Conservation (phyloP, 1,140 invertebrate genomes). For the Manduca sexta region DNA sequence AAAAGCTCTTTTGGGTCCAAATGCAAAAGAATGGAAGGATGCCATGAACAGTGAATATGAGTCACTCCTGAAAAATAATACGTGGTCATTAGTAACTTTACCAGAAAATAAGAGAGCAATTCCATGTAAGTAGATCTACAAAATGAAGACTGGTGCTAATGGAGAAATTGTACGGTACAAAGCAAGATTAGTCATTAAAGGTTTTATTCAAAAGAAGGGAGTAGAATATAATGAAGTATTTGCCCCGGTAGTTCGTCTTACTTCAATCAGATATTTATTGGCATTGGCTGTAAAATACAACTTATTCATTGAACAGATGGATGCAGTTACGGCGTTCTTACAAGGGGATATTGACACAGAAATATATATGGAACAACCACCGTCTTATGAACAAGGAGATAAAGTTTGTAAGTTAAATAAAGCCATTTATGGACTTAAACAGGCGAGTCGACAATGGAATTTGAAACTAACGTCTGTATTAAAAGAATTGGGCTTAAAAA, state of each 20-base stretch:
- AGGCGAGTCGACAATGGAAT: constrained; percentile 35
- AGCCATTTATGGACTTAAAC: constrained; percentile 50
- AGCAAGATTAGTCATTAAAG: constrained; percentile 14
- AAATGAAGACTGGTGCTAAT: constrained; percentile 16
- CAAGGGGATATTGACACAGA: constrained; percentile 37
- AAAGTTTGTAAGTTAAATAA: constrained; percentile 38
- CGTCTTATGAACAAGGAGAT: constrained; percentile 33
- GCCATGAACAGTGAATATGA: constrained; percentile 20
- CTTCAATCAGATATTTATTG: constrained; percentile 12
- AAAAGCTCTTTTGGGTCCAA: constrained; percentile 17
- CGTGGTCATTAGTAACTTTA: constrained; percentile 17
- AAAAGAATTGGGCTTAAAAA: constrained; percentile 12
- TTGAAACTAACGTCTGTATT: constrained; percentile 9
- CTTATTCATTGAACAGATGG: constrained; percentile 20
- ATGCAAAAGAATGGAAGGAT: constrained; percentile 17
- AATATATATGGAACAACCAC: constrained; percentile 45
- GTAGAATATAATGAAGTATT: constrained; percentile 14
- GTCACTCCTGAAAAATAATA: constrained; percentile 21
- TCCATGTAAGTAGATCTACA: too few species aligned
- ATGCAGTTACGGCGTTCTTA: constrained; percentile 50
- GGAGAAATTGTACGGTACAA: constrained; percentile 8
- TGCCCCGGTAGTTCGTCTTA: constrained; percentile 13
- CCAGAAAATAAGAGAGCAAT: constrained; percentile 14
- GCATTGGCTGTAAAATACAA: constrained; percentile 2
- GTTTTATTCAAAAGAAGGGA: constrained; percentile 13